Conservation (phyloP, 2,797 vertebrate genomes). For the Limosa lapponica region DNA sequence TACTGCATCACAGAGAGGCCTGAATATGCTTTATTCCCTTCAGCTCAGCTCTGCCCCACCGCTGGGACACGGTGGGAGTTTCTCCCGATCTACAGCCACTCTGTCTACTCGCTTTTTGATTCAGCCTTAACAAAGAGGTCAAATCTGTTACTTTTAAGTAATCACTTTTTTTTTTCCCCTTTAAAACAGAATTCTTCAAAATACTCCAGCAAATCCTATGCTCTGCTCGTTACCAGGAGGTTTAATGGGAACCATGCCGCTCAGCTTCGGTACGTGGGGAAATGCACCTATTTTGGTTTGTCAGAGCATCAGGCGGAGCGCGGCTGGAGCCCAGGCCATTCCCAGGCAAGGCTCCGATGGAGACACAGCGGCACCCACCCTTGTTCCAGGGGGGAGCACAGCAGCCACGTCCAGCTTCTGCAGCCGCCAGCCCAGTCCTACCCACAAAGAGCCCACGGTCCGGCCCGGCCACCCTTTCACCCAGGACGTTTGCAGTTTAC, state of each 20-base stretch:
- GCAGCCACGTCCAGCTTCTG: neutral
- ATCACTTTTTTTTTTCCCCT: neutral
- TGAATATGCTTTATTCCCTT: accelerated
- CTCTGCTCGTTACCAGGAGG: constrained; percentile 65
- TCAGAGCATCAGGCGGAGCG: constrained; percentile 82
- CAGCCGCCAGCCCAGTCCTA: neutral
- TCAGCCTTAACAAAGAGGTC: neutral
- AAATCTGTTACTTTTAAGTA: neutral
- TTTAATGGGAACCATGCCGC: constrained; percentile 78
- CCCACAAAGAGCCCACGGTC: neutral
- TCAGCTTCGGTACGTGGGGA: constrained; percentile 83
- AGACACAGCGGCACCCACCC: constrained; percentile 82
- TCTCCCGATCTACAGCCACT: neutral
- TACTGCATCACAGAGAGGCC: neutral
- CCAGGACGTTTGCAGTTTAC: neutral
- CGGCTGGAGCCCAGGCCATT: constrained; percentile 78
- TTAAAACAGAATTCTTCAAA: neutral
- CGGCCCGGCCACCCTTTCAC: too few species aligned
- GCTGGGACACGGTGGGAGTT: accelerated
- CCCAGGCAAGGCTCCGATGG: constrained; percentile 81
- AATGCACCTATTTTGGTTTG: constrained; percentile 80
- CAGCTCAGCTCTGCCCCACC: neutral
- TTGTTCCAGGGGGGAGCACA: constrained; percentile 75
- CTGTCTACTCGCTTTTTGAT: neutral
- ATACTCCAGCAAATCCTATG: neutral